These are phyloP conservation scores for Pseudomyrmex pallidus DNA, from an alignment of 1,140 invertebrate genomes.

Conservation along the genomic window DNA sequence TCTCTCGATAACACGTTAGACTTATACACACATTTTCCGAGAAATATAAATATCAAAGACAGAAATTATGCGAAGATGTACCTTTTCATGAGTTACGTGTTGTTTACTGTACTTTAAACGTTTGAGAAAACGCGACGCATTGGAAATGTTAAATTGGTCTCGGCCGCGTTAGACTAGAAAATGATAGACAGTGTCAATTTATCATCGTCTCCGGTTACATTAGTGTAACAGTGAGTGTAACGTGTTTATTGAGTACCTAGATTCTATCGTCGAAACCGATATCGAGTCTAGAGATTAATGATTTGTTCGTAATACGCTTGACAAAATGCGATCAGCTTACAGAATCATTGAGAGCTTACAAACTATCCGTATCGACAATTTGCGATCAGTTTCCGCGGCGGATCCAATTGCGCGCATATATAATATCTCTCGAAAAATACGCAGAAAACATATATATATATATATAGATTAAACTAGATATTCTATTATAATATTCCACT, in stretches of 20 bases:
- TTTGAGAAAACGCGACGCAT: not conserved
- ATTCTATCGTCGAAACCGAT: slow-evolving; percentile 47
- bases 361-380: not conserved
- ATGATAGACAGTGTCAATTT: slow-evolving; percentile 50
- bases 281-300: slow-evolving; percentile 61
- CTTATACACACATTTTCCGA: not conserved
- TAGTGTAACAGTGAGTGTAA: slow-evolving; percentile 48
- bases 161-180: slow-evolving; percentile 1
- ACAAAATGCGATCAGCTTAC: slow-evolving; percentile 40
- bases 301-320: slow-evolving; percentile 45
- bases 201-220: slow-evolving; percentile 61
- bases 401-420: too few relatives aligned
- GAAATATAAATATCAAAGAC: not conserved
- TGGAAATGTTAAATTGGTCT: slow-evolving; percentile 39
- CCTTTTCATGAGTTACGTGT: not conserved
- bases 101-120: not conserved
- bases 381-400: too few relatives aligned
- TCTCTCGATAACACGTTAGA: too few relatives aligned
- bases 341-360: slow-evolving; percentile 12
- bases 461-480: not conserved
- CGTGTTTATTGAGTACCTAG: slow-evolving; percentile 50
- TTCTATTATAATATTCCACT: not conserved
- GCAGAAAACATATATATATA: not conserved
- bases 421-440: not conserved
- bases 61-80: slow-evolving; percentile 3